Conservation (phyloP, 2,113 vertebrate species). For the Silurus asotus region DNA sequence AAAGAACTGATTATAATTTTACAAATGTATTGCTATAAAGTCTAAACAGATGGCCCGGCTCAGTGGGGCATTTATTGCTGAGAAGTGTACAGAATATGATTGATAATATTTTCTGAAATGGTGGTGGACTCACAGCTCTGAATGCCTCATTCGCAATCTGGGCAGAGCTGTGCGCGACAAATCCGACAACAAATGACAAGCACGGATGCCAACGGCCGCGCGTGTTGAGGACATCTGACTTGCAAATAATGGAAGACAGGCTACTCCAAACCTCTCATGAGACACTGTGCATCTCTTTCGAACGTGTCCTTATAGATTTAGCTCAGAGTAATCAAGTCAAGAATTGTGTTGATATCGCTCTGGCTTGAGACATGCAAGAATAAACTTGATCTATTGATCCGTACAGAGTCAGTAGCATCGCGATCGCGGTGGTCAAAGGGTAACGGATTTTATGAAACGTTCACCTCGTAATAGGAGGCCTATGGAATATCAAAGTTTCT, state of each 20-base stretch:
- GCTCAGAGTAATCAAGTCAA: not conserved
- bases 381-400: not conserved
- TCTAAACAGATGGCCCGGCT: not conserved
- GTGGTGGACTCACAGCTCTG: slow-evolving; percentile 19
- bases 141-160: slow-evolving; percentile 50
- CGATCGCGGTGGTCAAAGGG: not conserved
- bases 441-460: not conserved
- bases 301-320: not conserved
- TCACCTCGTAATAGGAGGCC: not conserved
- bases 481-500: not conserved
- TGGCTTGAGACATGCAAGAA: not conserved
- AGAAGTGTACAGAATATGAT: slow-evolving; percentile 7
- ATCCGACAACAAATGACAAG: slow-evolving; percentile 49
- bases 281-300: not conserved
- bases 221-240: slow-evolving; percentile 20
- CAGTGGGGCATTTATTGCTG: not conserved
- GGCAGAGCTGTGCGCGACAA: slow-evolving; percentile 43
- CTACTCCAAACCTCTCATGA: slow-evolving; percentile 9
- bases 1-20: not conserved
- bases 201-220: slow-evolving; percentile 19
- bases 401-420: not conserved
- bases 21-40: not conserved
- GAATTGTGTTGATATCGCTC: not conserved
- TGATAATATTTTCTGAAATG: slow-evolving; percentile 4
- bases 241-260: slow-evolving; percentile 16